Base-by-base conservation (phyloP, 2,113 vertebrate genomes). In the Recurvirostra avosetta region DNA sequence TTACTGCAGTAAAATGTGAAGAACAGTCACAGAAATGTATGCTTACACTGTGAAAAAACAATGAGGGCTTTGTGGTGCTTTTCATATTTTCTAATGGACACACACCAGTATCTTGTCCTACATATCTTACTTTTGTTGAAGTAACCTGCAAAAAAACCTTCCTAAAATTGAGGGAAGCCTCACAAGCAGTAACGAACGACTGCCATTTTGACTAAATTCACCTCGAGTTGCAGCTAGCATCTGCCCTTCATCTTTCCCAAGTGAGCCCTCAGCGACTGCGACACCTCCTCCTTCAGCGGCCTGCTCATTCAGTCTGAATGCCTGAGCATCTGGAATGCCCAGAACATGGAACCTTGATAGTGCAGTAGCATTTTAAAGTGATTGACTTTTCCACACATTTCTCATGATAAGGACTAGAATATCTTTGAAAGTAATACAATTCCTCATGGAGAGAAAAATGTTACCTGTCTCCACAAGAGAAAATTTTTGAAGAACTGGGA, bases 231-330 rank as follows among this genome's bases (percentile, higher is more conserved):
- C 68, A 85, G n/a, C 11, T 50, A 25, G 30, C 27, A 45, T 5
- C 3, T 58, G 36, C 14, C 8, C 2, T 6, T 2, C 1, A 0
- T 71, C 61, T 62, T 62, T 56, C 34, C 76, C 68, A 77, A 53
- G 41, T 21, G 17, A 93, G 27, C 5, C 34, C 15, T 2, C 47
- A 25, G 43, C 1, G 1, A 49, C 59, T 27, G 26, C 3, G 0
- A 66, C 0, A 3, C 19, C n/a, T 66, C 32, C 30, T 29, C 29
- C 12, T 71, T 84, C 1, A 2, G 12, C 50, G 70, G 47, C 27
- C 25, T 1, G 8, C 32, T 62, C 34, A 27, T 82, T 77, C 62
- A 56, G 29, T 27, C 40, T 73, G 43, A 82, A 63, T 70, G 83
- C 18, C 56, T 47, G 38, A 47, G 12, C 70, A 80, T 62, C 30